phyloP scores from a whole-genome alignment of 2,797 vertebrate genomes.

The Cephalopachus bancanus region DNA sequence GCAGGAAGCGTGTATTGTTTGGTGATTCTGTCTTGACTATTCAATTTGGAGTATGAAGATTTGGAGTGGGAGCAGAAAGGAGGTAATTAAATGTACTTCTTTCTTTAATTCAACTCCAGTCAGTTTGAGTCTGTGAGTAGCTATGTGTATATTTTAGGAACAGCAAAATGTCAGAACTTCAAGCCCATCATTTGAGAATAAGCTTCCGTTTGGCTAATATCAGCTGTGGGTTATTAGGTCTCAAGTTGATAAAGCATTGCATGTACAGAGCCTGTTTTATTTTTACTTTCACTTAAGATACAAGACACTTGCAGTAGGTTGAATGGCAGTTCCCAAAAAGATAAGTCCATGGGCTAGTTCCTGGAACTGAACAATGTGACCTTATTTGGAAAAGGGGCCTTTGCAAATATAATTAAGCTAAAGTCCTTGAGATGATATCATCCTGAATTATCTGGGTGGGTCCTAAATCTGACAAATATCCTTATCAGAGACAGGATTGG shows the following conservation, averaged over 20 bases:
- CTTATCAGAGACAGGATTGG: not conserved
- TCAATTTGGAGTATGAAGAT: not conserved
- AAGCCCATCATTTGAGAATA: conserved; percentile 10
- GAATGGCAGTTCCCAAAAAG: not conserved
- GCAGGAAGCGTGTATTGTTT: not conserved
- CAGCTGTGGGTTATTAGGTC: not conserved
- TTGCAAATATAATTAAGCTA: not conserved
- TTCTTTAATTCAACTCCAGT: conserved; percentile 14
- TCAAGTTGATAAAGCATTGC: not conserved
- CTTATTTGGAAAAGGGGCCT: not conserved
- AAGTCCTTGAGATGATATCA: not conserved
- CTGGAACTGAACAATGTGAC: not conserved
- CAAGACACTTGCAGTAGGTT: not conserved
- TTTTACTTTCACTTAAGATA: not conserved
- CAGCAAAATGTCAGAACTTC: conserved; percentile 18
- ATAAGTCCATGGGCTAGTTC: not conserved
- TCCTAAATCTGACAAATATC: not conserved
- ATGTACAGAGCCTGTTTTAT: not conserved
- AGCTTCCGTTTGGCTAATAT: not conserved
- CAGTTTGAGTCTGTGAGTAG: conserved; percentile 56
- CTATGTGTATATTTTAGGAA: conserved; percentile 49
- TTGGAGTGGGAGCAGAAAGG: conserved; percentile 29
- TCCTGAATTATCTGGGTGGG: not conserved
- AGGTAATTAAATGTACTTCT: conserved; percentile 17
- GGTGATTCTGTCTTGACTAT: not conserved